phyloP scores from a whole-genome alignment of 2,888 invertebrate genomes.

The Ethmia dodecea region DNA sequence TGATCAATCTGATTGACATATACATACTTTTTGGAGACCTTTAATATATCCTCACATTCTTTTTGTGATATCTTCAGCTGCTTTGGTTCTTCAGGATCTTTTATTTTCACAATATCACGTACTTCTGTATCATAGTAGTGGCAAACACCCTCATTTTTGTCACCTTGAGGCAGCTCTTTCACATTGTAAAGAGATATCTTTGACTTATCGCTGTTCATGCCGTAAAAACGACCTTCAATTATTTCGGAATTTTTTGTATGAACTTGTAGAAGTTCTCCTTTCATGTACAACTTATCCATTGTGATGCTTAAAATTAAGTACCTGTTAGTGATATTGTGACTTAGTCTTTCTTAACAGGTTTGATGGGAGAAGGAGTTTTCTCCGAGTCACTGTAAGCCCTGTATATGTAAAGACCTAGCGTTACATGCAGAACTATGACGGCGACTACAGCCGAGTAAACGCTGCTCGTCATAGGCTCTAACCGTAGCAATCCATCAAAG shows the following conservation, averaged over 20 bases:
- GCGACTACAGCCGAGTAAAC: constrained; percentile 88
- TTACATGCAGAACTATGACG: constrained; percentile 85
- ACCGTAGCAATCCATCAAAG: constrained; percentile 81
- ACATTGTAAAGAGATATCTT: constrained; percentile 65
- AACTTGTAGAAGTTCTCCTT: constrained; percentile 69
- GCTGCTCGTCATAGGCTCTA: constrained; percentile 80
- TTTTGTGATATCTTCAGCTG: constrained; percentile 58
- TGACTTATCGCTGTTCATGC: constrained; percentile 61
- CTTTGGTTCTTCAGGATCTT: constrained; percentile 42
- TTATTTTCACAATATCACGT: constrained; percentile 56
- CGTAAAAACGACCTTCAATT: constrained; percentile 63
- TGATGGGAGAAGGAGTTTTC: constrained; percentile 23
- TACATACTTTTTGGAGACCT: constrained; percentile 56
- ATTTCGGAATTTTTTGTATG: constrained; percentile 62
- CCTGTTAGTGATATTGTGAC: constrained; percentile 4
- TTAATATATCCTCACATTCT: constrained; percentile 60
- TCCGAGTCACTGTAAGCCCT: constrained; percentile 83
- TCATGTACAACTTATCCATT: constrained; percentile 67
- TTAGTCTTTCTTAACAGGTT: constrained; percentile 68
- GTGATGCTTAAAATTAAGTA: constrained; percentile 23
- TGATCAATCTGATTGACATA: constrained; percentile 69
- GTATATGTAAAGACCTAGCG: constrained; percentile 87
- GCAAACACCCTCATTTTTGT: constrained; percentile 47
- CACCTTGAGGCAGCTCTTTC: constrained; percentile 49
- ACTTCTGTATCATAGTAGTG: constrained; percentile 66